A percentile compares a stretch with the other conserved stretches of the same genome.
phyloP scores from a whole-genome alignment of 2,113 vertebrate species.

The human (Homo sapiens) region DNA sequence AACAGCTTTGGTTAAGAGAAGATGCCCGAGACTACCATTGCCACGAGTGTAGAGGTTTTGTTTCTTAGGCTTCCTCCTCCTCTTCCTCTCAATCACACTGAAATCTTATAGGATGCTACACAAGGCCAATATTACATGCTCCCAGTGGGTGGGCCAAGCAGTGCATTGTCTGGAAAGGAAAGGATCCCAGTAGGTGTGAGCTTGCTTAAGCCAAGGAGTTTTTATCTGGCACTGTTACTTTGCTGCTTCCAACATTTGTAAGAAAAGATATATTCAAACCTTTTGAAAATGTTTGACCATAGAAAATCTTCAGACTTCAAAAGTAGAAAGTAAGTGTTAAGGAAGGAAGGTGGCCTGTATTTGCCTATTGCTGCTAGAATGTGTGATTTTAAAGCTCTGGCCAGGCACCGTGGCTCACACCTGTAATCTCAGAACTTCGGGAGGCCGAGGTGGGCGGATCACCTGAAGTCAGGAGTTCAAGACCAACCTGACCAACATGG shows the following conservation, averaged over 20 bases:
- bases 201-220: background rate
- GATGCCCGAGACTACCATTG: background rate
- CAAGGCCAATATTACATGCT: background rate
- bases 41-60: background rate
- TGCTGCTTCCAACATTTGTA: background rate
- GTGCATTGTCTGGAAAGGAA: background rate
- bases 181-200: background rate
- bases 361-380: background rate
- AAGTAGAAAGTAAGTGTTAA: background rate
- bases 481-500: too few relatives aligned
- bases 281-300: background rate
- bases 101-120: background rate
- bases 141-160: background rate
- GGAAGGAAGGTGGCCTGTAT: background rate
- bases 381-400: background rate
- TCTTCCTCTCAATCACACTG: background rate
- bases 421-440: too few relatives aligned
- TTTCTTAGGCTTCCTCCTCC: background rate
- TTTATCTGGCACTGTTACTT: background rate
- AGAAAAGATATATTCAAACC: background rate
- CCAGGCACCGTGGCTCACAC: too few relatives aligned
- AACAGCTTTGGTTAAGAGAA: background rate
- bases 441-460: too few relatives aligned
- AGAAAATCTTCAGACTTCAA: background rate
- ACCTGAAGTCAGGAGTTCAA: too few relatives aligned